Evolutionary conservation across 1,140 invertebrate genomes (phyloP).

Genomic region (Calosoma granatense): DNA sequence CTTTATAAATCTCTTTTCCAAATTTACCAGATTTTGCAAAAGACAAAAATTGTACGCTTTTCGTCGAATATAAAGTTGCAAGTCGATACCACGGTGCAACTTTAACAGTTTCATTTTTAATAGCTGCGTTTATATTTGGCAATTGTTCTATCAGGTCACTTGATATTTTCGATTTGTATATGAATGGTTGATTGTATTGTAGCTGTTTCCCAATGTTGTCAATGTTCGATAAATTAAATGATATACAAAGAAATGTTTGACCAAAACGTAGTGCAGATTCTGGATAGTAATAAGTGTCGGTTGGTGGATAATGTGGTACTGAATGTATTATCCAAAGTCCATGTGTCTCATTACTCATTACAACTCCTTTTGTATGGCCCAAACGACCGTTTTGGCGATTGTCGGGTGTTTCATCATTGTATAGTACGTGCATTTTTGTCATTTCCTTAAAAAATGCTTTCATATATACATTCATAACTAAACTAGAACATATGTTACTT

Average conservation of each 20-base stretch:
- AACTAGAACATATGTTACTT: conserved; percentile 22
- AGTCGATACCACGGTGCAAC: conserved; percentile 52
- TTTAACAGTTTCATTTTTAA: conserved; percentile 48
- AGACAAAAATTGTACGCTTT: conserved; percentile 50
- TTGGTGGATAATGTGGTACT: conserved; percentile 70
- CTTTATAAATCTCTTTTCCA: conserved; percentile 75
- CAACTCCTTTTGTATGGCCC: conserved; percentile 79
- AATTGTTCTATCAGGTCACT: conserved; percentile 37
- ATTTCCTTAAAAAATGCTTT: conserved; percentile 32
- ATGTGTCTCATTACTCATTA: conserved; percentile 55
- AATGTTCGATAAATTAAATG: conserved; percentile 49
- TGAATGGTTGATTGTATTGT: conserved; percentile 63
- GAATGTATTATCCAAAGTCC: conserved; percentile 90
- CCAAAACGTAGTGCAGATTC: conserved; percentile 60
- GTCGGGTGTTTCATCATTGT: conserved; percentile 75
- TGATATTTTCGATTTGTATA: conserved; percentile 52
- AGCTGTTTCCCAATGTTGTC: conserved; percentile 60
- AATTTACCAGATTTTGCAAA: conserved; percentile 73
- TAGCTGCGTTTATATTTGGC: conserved; percentile 49
- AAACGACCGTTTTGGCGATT: conserved; percentile 39
- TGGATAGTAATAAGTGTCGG: conserved; percentile 60
- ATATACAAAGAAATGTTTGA: conserved; percentile 81
- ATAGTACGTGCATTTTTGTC: conserved; percentile 52
- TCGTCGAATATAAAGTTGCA: conserved; percentile 44
- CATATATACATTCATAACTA: conserved; percentile 18